A percentile compares a stretch with the other conserved stretches of the same genome.
These are phyloP conservation scores for Eulemur coronatus DNA, from an alignment of 2,797 vertebrate genomes.

Conservation along the genomic window DNA sequence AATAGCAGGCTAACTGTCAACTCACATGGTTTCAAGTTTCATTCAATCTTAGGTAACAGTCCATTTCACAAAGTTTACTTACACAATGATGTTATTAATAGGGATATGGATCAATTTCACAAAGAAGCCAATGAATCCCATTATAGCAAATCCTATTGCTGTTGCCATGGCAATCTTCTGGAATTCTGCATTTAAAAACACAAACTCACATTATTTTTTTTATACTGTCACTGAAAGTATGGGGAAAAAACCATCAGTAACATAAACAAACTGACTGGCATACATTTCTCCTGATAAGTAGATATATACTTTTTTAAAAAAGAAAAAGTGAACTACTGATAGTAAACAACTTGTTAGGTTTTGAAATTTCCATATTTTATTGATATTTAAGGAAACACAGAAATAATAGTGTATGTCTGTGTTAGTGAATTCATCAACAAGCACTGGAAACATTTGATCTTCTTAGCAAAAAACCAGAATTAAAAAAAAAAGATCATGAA, in stretches of 20 bases:
- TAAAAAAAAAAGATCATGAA: neutral
- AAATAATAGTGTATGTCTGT: neutral
- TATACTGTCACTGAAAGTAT: neutral
- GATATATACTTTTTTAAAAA: neutral
- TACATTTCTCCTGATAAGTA: neutral
- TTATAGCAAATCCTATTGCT: constrained; percentile 99
- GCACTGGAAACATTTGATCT: neutral
- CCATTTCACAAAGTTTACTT: constrained; percentile 83
- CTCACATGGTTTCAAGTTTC: neutral
- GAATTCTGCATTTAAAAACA: constrained; percentile 89
- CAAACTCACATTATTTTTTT: neutral
- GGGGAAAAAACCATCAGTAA: neutral
- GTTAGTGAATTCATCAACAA: neutral
- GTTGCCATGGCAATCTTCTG: constrained; percentile 99
- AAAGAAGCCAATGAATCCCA: constrained; percentile 99
- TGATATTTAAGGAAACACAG: neutral
- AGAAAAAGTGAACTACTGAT: neutral
- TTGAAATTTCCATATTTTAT: neutral
- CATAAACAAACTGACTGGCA: neutral
- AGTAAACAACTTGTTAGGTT: neutral
- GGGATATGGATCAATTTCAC: constrained; percentile 99
- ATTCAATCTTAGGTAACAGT: neutral
- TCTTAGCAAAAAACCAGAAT: constrained; percentile 23
- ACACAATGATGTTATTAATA: constrained; percentile 99
- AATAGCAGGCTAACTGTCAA: neutral